phyloP scores from a whole-genome alignment of 2,888 invertebrate genomes.

The Sialis lutaria region DNA sequence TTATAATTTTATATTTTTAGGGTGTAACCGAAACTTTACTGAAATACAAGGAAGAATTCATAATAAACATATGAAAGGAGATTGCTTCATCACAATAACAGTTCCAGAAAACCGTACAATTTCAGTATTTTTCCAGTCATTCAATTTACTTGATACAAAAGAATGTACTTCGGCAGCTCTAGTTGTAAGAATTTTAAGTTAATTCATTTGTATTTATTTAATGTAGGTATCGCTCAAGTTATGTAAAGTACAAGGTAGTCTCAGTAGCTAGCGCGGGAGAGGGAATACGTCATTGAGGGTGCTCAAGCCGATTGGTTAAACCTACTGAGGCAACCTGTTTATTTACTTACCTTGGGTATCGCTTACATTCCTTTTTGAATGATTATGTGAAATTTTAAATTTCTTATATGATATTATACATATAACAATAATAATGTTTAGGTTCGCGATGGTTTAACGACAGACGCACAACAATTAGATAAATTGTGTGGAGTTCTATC shows the following conservation, averaged over 20 bases:
- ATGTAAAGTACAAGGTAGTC: too few relatives aligned
- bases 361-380: background rate
- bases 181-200: constrained; percentile 18
- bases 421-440: constrained; percentile 15
- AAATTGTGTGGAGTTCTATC: constrained; percentile 32
- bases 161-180: constrained; percentile 25
- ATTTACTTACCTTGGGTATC: background rate
- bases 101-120: constrained; percentile 49
- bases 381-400: too few relatives aligned
- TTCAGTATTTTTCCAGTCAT: constrained; percentile 44
- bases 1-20: constrained; percentile 18
- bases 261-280: too few relatives aligned
- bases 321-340: too few relatives aligned
- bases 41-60: constrained; percentile 49
- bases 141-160: constrained; percentile 24
- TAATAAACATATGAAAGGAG: constrained; percentile 20
- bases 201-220: background rate
- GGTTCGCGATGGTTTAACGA: constrained; percentile 30
- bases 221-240: background rate
- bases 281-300: too few relatives aligned
- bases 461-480: constrained; percentile 19
- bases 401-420: too few relatives aligned
- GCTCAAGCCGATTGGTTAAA: too few relatives aligned
- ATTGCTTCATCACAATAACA: constrained; percentile 48
- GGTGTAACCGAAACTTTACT: constrained; percentile 55